Evolutionary conservation across 1,140 invertebrate species (phyloP).

Genomic region (Arctopsyche grandis): DNA sequence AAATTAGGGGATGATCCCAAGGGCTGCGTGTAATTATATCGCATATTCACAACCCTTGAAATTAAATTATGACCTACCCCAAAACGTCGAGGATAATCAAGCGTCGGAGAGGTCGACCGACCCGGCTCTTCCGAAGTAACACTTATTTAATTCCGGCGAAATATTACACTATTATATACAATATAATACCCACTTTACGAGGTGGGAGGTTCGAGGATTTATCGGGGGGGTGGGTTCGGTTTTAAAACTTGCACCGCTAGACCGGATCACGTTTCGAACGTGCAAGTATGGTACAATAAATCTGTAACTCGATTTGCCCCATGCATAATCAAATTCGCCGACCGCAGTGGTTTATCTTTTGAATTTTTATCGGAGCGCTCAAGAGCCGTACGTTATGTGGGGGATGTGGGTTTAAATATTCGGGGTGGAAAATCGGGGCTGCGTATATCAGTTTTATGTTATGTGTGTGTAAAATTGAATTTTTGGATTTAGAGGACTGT

Average conservation of each 20-base stretch:
- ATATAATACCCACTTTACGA: neutral
- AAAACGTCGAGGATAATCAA: conserved; percentile 16
- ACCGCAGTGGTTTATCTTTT: neutral
- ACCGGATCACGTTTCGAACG: neutral
- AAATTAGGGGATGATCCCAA: conserved; percentile 28
- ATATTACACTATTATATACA: neutral
- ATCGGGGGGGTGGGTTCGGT: neutral
- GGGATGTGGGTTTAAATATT: too few species aligned
- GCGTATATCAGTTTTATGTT: too few species aligned
- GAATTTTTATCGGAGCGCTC: neutral
- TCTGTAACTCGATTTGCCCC: neutral
- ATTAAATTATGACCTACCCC: conserved; percentile 36
- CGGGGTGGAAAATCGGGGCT: too few species aligned
- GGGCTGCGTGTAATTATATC: conserved; percentile 25
- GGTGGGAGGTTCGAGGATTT: neutral
- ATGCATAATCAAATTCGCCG: neutral
- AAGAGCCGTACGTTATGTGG: too few species aligned
- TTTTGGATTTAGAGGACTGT: too few species aligned
- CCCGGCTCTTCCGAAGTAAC: too few species aligned
- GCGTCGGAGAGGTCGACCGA: neutral
- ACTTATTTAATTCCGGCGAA: neutral
- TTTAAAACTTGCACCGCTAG: neutral
- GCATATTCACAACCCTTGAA: conserved; percentile 37
- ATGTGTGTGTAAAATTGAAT: too few species aligned
- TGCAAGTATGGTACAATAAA: conserved; percentile 4